Conservation (phyloP, 2,113 vertebrate species). For the Spheniscus mendiculus region DNA sequence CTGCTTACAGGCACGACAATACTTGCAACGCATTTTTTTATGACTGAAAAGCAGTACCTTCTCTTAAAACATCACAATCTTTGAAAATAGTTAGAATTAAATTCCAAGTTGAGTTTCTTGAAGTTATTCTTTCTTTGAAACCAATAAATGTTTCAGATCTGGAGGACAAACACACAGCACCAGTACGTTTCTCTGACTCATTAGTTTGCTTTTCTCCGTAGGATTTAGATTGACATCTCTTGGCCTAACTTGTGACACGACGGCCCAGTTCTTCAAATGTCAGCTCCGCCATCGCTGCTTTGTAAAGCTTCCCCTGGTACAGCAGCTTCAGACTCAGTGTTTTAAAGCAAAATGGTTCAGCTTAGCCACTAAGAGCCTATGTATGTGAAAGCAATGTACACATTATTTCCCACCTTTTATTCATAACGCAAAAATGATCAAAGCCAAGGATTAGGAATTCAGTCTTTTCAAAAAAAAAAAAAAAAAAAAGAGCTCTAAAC, state of each 20-base stretch:
- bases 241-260: slow-evolving; percentile 47
- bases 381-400: background rate
- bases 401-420: background rate
- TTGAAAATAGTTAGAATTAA: slow-evolving; percentile 1
- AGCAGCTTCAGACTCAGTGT: background rate
- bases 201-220: slow-evolving; percentile 45
- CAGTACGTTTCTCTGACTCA: background rate
- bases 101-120: background rate
- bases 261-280: slow-evolving; percentile 31
- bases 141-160: slow-evolving; percentile 15
- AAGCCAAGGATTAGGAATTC: background rate
- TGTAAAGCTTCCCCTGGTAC: background rate
- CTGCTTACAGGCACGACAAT: background rate
- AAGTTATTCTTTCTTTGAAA: slow-evolving; percentile 13
- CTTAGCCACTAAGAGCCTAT: background rate
- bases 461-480: no score
- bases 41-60: background rate
- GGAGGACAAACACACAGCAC: slow-evolving; percentile 21
- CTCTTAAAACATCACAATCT: background rate
- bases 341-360: slow-evolving; percentile 23
- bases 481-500: no score
- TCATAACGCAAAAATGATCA: background rate
- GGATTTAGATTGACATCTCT: slow-evolving; percentile 68
- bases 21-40: background rate
- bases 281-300: background rate